Percentiles rank a stretch among this genome's conserved stretches.
phyloP scores from a whole-genome alignment of 2,888 invertebrate species.

The Dolichopus griseipennis region DNA sequence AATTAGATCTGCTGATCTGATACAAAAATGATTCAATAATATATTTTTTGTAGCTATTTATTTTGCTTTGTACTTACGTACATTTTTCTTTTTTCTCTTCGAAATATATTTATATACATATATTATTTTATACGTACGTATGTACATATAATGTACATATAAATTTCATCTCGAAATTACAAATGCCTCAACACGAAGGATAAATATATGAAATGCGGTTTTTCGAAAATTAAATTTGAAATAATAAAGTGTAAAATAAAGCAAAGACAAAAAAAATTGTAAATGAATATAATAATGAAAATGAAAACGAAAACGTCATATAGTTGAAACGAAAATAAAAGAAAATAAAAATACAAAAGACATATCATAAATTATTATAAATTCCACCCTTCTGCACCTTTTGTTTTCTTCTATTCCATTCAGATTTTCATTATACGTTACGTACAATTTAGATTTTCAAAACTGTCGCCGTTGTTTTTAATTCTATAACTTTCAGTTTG shows the following conservation, averaged over 20 bases:
- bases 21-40: not conserved
- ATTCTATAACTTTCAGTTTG: not conserved
- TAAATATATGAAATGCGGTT: not conserved
- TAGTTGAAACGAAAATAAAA: too few species aligned
- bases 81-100: not conserved
- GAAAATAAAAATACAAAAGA: not conserved
- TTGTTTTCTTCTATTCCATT: not conserved
- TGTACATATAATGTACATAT: too few species aligned
- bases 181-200: too few species aligned
- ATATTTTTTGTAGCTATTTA: not conserved
- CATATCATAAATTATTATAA: not conserved
- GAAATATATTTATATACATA: too few species aligned
- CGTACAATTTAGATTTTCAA: too few species aligned
- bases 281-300: not conserved
- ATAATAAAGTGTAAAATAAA: not conserved
- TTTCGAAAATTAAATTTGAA: not conserved
- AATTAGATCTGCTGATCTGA: not conserved
- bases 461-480: too few species aligned
- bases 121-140: too few species aligned
- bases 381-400: conserved; percentile 4
- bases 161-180: too few species aligned
- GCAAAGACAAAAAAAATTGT: not conserved
- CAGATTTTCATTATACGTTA: not conserved
- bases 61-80: not conserved
- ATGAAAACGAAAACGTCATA: too few species aligned